Evolutionary conservation across 1,140 invertebrate genomes (phyloP).

Genomic region (Cydia pomonella): DNA sequence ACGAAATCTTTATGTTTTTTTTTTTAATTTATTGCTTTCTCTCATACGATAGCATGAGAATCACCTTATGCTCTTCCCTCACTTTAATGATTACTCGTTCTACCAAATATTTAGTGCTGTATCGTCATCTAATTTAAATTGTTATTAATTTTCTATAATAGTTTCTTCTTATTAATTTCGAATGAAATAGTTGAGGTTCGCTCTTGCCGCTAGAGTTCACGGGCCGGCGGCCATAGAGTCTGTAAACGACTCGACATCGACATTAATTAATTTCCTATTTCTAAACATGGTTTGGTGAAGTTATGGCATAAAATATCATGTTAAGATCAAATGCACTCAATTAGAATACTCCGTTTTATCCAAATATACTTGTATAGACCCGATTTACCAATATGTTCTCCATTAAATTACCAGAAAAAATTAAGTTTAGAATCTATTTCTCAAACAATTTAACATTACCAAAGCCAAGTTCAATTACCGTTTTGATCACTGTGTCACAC

Average conservation of each 20-base stretch:
- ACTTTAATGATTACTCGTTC: neutral
- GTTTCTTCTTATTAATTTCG: neutral
- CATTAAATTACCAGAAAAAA: neutral
- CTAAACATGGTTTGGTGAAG: neutral
- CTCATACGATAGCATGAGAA: neutral
- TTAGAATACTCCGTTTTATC: neutral
- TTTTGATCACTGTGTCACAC: conserved; percentile 55
- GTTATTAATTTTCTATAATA: neutral
- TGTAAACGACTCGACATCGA: neutral
- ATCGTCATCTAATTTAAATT: neutral
- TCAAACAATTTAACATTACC: neutral
- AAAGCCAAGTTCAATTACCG: conserved; percentile 33
- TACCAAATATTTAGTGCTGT: conserved; percentile 19
- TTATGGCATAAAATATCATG: neutral
- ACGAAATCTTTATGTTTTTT: neutral
- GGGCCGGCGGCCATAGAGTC: neutral
- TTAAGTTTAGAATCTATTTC: neutral
- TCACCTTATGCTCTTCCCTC: neutral
- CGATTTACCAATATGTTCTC: too few relatives aligned
- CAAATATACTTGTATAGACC: neutral
- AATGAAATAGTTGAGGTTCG: conserved; percentile 7
- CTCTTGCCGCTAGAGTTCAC: conserved; percentile 3
- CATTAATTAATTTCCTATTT: neutral
- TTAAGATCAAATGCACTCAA: neutral
- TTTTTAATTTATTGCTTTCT: neutral